Conservation (phyloP, 2,797 vertebrate species). For the Caiman crocodilus region DNA sequence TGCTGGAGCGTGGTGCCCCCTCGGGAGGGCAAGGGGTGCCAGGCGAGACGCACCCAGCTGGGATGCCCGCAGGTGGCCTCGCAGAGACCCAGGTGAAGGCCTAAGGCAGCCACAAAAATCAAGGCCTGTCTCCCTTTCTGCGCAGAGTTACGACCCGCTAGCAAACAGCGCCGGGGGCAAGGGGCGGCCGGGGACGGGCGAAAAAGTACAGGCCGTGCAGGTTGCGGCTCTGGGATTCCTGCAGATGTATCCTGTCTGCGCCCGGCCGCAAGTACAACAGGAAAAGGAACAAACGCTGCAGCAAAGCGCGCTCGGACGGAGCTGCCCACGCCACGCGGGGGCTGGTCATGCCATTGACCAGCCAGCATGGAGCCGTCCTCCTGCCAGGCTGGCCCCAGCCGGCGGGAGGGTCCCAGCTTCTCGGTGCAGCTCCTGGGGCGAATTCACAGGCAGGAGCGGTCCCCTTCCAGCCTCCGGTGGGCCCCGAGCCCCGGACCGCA, state of each 20-base stretch:
- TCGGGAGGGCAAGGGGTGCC: neutral
- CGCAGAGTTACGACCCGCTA: conserved; percentile 52
- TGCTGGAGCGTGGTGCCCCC: neutral
- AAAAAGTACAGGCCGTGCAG: conserved; percentile 75
- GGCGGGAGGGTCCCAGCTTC: neutral
- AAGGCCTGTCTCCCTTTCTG: conserved; percentile 27
- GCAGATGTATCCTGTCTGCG: conserved; percentile 86
- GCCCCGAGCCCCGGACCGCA: neutral
- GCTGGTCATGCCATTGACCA: neutral
- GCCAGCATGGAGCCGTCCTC: neutral
- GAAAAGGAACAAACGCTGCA: conserved; percentile 81
- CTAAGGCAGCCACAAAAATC: neutral
- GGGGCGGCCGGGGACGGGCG: conserved; percentile 63
- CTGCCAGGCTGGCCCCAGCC: rapidly evolving
- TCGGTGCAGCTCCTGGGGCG: neutral
- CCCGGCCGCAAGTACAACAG: conserved; percentile 81
- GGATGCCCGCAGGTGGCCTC: rapidly evolving
- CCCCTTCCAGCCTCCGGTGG: neutral
- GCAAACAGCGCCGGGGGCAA: conserved; percentile 41
- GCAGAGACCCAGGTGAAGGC: neutral
- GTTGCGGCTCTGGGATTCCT: conserved; percentile 80
- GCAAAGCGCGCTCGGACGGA: neutral
- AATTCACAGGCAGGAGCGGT: neutral
- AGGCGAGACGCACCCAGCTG: rapidly evolving
- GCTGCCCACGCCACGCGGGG: neutral